Base-by-base conservation (phyloP, 2,888 invertebrate species). In the Allolobophora icterica region DNA sequence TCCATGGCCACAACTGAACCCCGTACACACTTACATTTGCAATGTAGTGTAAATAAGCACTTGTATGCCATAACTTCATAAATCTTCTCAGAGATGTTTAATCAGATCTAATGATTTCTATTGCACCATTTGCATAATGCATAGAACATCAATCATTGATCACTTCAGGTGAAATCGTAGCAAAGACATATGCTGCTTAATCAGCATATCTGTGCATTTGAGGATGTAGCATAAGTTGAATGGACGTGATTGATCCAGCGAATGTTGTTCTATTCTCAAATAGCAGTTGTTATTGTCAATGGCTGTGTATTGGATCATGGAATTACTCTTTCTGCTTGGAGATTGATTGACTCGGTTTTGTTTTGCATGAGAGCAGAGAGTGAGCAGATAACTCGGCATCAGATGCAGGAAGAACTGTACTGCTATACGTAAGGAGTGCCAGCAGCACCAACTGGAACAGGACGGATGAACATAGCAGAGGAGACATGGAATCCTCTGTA, bases 241-340 rank as follows among this genome's bases (percentile, higher is more conserved):
- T n/a, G n/a, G n/a, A n/a, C n/a, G 30, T n/a, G 30, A 30, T 71
- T n/a, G 71, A 71, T n/a, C 71, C 30, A n/a, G 71, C n/a, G 6
- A 71, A n/a, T 71, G 71, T n/a, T 71, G 71, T n/a, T 71, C 71
- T 71, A n/a, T 71, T 71, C 71, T n/a, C 6, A 71, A n/a, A 52
- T 24, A 24, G 17, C 71, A 71, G 71, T n/a, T 71, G 71, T 71
- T 71, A 71, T 71, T 71, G 30, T 71, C 30, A 71, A 8, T n/a
- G 71, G n/a, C 11, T 71, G n/a, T 71, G 71, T 71, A n/a, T 71
- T n/a, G 71, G 71, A 71, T 71, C 71, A 71, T 71, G 71, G 71
- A 71, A 71, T 30, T 71, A 71, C 71, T 71, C n/a, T 71, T 71
- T 71, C 71, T 71, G n/a, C n/a, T 71, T 71, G n/a, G 5, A 71